Conservation (phyloP, 92 coral and sea anemone species). For the Parazoanthus darwini region DNA sequence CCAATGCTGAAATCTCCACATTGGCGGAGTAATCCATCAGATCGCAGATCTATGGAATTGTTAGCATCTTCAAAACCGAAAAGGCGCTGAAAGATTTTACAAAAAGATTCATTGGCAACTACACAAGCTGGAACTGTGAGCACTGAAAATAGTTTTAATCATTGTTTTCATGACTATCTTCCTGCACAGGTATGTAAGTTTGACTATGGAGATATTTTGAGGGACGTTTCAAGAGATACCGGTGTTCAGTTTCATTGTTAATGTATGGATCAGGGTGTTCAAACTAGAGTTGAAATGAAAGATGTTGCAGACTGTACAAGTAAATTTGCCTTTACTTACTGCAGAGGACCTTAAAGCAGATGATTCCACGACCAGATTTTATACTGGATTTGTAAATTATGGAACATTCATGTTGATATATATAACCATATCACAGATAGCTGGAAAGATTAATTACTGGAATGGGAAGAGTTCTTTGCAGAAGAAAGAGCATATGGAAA, state of each 20-base stretch:
- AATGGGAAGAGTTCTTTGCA: slow-evolving; percentile 48
- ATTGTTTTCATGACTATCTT: slow-evolving; percentile 31
- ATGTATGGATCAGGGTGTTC: not conserved
- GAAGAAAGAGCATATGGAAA: slow-evolving; percentile 24
- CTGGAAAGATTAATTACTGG: slow-evolving; percentile 52
- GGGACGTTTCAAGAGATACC: slow-evolving; percentile 28
- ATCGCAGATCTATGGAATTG: slow-evolving; percentile 16
- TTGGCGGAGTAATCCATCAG: slow-evolving; percentile 19
- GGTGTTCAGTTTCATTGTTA: not conserved
- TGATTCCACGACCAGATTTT: slow-evolving; percentile 48
- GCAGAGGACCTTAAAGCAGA: slow-evolving; percentile 44
- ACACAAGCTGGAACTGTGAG: slow-evolving; percentile 8
- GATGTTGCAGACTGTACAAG: slow-evolving; percentile 38
- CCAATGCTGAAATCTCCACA: slow-evolving; percentile 37
- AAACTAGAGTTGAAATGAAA: slow-evolving; percentile 10
- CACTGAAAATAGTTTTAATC: slow-evolving; percentile 27
- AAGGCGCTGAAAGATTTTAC: slow-evolving; percentile 11
- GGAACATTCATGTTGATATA: slow-evolving; percentile 54
- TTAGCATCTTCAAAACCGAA: slow-evolving; percentile 25
- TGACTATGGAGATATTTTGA: slow-evolving; percentile 27
- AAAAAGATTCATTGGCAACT: not conserved
- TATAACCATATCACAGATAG: slow-evolving; percentile 25
- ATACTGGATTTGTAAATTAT: slow-evolving; percentile 57
- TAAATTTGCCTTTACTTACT: slow-evolving; percentile 43
- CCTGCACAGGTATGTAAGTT: slow-evolving; percentile 27